A percentile compares a stretch with the other conserved stretches of the same genome.
phyloP scores from a whole-genome alignment of 2,888 invertebrate species.

The Catocala fraxini region DNA sequence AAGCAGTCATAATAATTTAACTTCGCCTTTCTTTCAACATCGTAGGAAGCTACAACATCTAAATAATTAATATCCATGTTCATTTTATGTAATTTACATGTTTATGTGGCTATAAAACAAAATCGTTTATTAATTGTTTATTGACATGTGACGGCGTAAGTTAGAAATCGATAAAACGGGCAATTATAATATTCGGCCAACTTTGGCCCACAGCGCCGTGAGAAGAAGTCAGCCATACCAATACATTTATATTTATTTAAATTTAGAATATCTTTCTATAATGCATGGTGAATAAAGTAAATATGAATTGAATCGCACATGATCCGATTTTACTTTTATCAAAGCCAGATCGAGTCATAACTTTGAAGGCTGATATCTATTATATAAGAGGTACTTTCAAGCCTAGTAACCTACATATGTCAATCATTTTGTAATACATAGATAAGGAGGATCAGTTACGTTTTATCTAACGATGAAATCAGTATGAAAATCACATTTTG shows the following conservation, averaged over 20 bases:
- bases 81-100: constrained; percentile 16
- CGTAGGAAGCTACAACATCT: constrained; percentile 20
- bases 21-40: constrained; percentile 13
- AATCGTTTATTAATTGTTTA: constrained; percentile 11
- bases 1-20: too few species aligned
- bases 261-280: too few species aligned
- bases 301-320: too few species aligned
- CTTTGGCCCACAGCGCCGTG: too few species aligned
- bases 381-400: constrained; percentile 36
- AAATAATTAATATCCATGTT: constrained; percentile 21
- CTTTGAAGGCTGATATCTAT: constrained; percentile 34
- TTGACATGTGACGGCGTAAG: constrained; percentile 2
- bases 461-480: constrained; percentile 29
- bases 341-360: neutral
- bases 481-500: too few species aligned
- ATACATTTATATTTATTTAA: too few species aligned
- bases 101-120: constrained; percentile 30
- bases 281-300: too few species aligned
- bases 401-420: constrained; percentile 48
- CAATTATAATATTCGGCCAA: neutral
- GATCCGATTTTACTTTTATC: neutral
- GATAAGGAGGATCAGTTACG: constrained; percentile 42
- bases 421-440: constrained; percentile 37
- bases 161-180: neutral
- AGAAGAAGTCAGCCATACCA: too few species aligned